These are phyloP conservation scores for Drosophila nannoptera DNA, from an alignment of 1,140 invertebrate genomes.

Conservation along the genomic window DNA sequence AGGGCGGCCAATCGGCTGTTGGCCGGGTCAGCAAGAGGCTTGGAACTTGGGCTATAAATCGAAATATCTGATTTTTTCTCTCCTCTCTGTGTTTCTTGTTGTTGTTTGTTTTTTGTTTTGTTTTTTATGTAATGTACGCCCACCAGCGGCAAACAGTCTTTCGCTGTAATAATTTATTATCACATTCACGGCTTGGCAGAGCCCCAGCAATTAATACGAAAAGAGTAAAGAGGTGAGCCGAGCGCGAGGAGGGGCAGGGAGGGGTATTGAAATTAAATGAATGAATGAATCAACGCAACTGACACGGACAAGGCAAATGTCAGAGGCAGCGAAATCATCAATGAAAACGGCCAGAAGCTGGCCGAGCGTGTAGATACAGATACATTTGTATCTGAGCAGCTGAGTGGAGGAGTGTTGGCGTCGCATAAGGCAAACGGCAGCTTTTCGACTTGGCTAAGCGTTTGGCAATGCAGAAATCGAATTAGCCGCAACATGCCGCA, in stretches of 20 bases:
- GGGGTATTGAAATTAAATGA: constrained; percentile 54
- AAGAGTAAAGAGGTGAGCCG: constrained; percentile 37
- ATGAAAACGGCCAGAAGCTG: constrained; percentile 55
- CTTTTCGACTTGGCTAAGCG: constrained; percentile 69
- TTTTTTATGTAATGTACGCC: constrained; percentile 60
- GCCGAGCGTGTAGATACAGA: constrained; percentile 40
- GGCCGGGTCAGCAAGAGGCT: constrained; percentile 15
- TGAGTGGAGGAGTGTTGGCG: constrained; percentile 62
- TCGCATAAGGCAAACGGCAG: constrained; percentile 60
- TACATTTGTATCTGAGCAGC: constrained; percentile 40
- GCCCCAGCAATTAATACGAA: constrained; percentile 69
- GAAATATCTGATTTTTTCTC: constrained; percentile 23
- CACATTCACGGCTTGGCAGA: constrained; percentile 59
- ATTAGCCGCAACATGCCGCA: constrained; percentile 74
- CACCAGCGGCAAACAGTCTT: constrained; percentile 55
- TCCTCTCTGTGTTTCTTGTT: constrained; percentile 3
- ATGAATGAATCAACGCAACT: constrained; percentile 69
- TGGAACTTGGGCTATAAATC: constrained; percentile 19
- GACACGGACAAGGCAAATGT: constrained; percentile 35
- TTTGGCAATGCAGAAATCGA: constrained; percentile 73
- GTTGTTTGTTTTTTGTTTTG: constrained; percentile 8
- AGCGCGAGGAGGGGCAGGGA: not conserved
- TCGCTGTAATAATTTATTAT: constrained; percentile 76
- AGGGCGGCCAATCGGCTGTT: constrained; percentile 20
- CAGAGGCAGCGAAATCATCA: constrained; percentile 56